A percentile compares a stretch with the other conserved stretches of the same genome.
Conservation (phyloP, 64 coral and sea anemone genomes). For the Stichodactyla helianthus region DNA sequence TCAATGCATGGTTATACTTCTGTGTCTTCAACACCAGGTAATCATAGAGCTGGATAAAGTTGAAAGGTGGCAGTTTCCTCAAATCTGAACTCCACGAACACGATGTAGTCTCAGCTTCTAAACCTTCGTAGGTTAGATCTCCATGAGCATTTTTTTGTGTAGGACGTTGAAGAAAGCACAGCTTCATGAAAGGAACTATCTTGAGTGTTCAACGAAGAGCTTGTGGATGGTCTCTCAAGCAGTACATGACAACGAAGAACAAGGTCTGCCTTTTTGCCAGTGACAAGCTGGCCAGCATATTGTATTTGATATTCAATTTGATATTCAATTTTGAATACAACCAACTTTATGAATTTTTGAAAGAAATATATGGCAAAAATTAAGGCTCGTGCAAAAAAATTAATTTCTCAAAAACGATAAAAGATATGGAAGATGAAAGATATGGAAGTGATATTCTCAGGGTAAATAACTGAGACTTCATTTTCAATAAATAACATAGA, state of each 20-base stretch:
- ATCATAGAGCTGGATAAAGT: conserved; percentile 36
- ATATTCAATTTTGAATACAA: no score
- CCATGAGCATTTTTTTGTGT: not conserved
- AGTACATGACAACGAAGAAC: not conserved
- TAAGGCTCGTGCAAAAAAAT: no score
- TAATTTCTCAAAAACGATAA: no score
- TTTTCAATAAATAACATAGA: no score
- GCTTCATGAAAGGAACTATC: not conserved
- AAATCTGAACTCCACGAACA: conserved; percentile 28
- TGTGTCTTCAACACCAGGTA: conserved; percentile 41
- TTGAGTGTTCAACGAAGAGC: not conserved
- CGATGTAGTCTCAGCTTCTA: conserved; percentile 16
- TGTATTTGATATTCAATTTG: no score
- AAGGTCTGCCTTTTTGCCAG: conserved; percentile 6
- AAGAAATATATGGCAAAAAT: no score
- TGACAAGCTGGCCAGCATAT: no score
- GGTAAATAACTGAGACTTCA: no score
- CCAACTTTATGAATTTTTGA: no score
- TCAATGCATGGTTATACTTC: conserved; percentile 41
- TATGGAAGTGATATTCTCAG: no score
- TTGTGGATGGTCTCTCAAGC: not conserved
- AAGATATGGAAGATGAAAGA: no score
- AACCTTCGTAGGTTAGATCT: conserved; percentile 29
- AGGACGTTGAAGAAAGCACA: not conserved
- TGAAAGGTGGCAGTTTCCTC: conserved; percentile 39